phyloP scores from a whole-genome alignment of 2,113 vertebrate genomes.

The Agapornis roseicollis region DNA sequence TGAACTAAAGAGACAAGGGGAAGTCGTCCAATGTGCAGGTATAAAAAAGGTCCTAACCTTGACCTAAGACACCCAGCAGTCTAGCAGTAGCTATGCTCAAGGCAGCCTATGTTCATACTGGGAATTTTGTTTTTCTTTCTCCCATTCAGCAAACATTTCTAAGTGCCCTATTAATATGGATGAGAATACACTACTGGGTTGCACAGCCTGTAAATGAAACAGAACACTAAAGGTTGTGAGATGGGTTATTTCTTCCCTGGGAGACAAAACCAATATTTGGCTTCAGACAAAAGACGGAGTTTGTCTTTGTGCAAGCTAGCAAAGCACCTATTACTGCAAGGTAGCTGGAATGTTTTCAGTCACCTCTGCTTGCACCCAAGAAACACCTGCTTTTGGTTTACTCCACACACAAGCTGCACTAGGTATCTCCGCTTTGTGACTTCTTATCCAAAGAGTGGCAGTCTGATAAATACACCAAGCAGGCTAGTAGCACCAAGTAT shows the following conservation, averaged over 20 bases:
- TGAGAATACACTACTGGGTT: not conserved
- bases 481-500: not conserved
- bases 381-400: not conserved
- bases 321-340: not conserved
- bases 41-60: not conserved
- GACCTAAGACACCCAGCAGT: not conserved
- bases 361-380: not conserved
- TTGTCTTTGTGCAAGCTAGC: not conserved
- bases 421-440: not conserved
- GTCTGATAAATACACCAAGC: not conserved
- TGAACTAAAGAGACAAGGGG: not conserved
- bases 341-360: not conserved
- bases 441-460: not conserved
- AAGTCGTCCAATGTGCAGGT: not conserved
- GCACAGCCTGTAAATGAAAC: not conserved
- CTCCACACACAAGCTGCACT: not conserved
- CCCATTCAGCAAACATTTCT: not conserved
- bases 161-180: not conserved
- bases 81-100: not conserved
- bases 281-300: not conserved
- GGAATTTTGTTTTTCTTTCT: not conserved
- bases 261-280: not conserved
- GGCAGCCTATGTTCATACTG: not conserved
- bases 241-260: not conserved
- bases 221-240: not conserved